Base-by-base conservation (phyloP, 2,888 invertebrate genomes). In the Steromphala cineraria region DNA sequence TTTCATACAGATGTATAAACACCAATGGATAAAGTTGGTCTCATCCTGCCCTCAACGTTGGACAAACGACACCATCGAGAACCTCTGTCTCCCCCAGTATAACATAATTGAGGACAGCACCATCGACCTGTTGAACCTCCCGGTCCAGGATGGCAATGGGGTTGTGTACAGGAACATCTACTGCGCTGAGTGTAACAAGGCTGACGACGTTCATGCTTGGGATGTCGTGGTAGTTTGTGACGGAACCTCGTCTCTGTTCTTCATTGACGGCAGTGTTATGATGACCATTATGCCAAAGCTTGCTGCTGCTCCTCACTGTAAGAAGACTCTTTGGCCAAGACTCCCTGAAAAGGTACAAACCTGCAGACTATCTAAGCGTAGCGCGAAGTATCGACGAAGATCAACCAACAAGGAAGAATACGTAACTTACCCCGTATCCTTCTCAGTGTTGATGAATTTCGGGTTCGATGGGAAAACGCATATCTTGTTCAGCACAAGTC, bases 391-490 rank as follows among this genome's bases (percentile, higher is more conserved):
- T 13, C 2, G 10, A 28, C 17, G 53, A 1, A 62, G 56, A n/a
- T 28, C 24, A 2, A 36, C 62, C 56, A 52, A 28, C 24, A 10
- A 21, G 3, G 36, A 75, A 0, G 36, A 40, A 19, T 28, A 67
- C 7, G 62, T 79, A 5, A 74, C 40, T 17, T 84, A 82, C 53
- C 89, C 90, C 0, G 79, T 90, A 0, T 90, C 90, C 7, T 91
- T 90, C 80, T 87, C 88, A 7, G 86, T 91, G 13, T 80, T 92
- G 0, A 89, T 91, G 86, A 92, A 92, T 81, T 92, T 92, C 80
- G 92, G 91, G 5, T 90, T 91, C 52, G 88, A 90, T 71, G 92
- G 92, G 0, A 88, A 90, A 62, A 87, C 90, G 0, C 91, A 92
- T 80, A 86, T 90, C 17, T 75, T 92, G 77, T 90, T 91, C 75